Percentiles rank a stretch among this genome's conserved stretches.
Evolutionary conservation across 2,113 vertebrate genomes (phyloP).

Genomic region (Pterocles gutturalis): DNA sequence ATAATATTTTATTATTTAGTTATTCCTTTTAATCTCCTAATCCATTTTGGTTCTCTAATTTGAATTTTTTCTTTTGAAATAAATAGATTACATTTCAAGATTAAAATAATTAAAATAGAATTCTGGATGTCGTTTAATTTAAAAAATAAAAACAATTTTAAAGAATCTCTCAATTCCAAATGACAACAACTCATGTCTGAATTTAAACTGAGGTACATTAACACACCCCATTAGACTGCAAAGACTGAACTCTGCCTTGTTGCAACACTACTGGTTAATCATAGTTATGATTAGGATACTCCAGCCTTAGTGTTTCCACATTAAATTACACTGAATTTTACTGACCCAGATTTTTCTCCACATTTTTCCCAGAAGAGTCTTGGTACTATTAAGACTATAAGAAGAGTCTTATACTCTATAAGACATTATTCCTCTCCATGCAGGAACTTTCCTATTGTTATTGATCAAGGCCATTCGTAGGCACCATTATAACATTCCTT

Average conservation of each 20-base stretch:
- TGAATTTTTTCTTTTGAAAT: neutral
- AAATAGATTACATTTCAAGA: neutral
- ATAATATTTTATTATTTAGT: too few species aligned
- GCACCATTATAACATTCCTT: rapidly evolving
- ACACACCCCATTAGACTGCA: neutral
- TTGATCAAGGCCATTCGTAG: neutral
- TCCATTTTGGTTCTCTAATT: neutral
- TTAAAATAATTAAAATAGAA: neutral
- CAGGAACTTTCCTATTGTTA: neutral
- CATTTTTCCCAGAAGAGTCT: neutral
- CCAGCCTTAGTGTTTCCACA: neutral
- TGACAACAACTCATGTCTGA: neutral
- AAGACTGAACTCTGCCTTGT: neutral
- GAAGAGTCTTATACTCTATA: neutral
- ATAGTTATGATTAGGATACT: neutral
- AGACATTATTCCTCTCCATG: neutral
- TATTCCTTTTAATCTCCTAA: neutral
- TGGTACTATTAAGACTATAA: neutral
- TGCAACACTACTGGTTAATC: neutral
- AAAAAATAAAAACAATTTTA: neutral
- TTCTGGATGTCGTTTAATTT: neutral
- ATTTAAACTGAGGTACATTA: neutral
- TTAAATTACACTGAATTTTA: neutral
- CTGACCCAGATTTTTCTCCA: neutral
- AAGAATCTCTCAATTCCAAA: neutral